These are phyloP conservation scores for Gisinianus flammeolus DNA, from an alignment of 2,888 invertebrate genomes.

Conservation along the genomic window DNA sequence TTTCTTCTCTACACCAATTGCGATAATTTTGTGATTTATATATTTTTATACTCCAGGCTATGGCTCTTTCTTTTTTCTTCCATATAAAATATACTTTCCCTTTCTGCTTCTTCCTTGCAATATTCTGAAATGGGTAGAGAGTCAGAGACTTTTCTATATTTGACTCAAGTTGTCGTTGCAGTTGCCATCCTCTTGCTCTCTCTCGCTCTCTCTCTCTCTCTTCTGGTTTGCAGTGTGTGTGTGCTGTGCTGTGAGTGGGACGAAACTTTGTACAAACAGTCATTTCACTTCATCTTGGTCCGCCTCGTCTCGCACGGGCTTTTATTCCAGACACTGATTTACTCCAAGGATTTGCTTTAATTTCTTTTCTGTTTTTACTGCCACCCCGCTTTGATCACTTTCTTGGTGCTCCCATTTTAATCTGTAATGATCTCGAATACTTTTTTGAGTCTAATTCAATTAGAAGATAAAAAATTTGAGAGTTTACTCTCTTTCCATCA, in stretches of 20 bases:
- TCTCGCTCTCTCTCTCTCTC: neutral
- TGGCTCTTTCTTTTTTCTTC: neutral
- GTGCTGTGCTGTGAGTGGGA: neutral
- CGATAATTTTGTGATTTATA: conserved; percentile 56
- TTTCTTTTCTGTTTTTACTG: conserved; percentile 58
- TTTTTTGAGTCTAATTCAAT: conserved; percentile 59
- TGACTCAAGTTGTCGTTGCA: neutral
- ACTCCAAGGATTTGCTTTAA: conserved; percentile 59
- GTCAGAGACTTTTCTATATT: too few relatives aligned
- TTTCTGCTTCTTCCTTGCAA: neutral
- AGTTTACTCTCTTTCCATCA: conserved; percentile 35
- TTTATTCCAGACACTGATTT: conserved; percentile 58
- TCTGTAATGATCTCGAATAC: conserved; percentile 56
- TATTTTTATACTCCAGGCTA: conserved; percentile 45
- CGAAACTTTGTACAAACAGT: conserved; percentile 4
- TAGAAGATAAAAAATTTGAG: conserved; percentile 52
- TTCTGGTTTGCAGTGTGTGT: neutral
- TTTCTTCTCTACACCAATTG: conserved; percentile 35
- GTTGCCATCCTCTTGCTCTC: neutral
- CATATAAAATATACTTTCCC: neutral
- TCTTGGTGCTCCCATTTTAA: conserved; percentile 57
- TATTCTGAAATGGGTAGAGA: neutral
- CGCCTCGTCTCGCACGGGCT: conserved; percentile 48
- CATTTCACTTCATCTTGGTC: conserved; percentile 44
- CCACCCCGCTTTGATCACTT: conserved; percentile 59